These are phyloP conservation scores for Lepidotrigona ventralis DNA, from an alignment of 1,140 invertebrate species.

Conservation along the genomic window DNA sequence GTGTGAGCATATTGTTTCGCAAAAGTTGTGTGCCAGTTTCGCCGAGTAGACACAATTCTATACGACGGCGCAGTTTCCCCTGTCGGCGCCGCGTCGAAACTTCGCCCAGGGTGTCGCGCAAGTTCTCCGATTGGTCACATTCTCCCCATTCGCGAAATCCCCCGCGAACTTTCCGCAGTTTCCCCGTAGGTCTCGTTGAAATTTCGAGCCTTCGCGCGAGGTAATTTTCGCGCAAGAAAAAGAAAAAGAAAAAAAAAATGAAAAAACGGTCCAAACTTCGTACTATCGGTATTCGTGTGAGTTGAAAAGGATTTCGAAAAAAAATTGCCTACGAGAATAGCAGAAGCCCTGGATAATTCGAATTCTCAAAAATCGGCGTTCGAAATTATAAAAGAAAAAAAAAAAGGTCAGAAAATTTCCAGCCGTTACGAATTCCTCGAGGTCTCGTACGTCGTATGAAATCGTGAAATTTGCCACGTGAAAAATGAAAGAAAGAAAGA, in stretches of 20 bases:
- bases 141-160: neutral
- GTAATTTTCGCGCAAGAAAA: neutral
- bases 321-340: too few species aligned
- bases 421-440: too few species aligned
- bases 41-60: neutral
- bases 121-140: conserved; percentile 44
- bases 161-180: conserved; percentile 5
- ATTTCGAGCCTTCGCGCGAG: neutral
- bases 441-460: too few species aligned
- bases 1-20: conserved; percentile 37
- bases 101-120: conserved; percentile 3
- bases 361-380: too few species aligned
- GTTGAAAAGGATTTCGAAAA: too few species aligned
- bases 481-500: neutral
- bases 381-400: too few species aligned
- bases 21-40: conserved; percentile 54
- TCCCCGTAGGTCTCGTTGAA: neutral
- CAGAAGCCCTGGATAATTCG: too few species aligned
- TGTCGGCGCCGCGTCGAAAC: conserved; percentile 12
- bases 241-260: neutral
- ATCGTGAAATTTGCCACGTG: too few species aligned
- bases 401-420: too few species aligned
- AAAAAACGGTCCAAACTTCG: too few species aligned
- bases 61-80: neutral
- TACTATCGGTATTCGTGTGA: too few species aligned